Evolutionary conservation across 1,140 invertebrate genomes (phyloP).

Genomic region (Brachionus rotundiformis): DNA sequence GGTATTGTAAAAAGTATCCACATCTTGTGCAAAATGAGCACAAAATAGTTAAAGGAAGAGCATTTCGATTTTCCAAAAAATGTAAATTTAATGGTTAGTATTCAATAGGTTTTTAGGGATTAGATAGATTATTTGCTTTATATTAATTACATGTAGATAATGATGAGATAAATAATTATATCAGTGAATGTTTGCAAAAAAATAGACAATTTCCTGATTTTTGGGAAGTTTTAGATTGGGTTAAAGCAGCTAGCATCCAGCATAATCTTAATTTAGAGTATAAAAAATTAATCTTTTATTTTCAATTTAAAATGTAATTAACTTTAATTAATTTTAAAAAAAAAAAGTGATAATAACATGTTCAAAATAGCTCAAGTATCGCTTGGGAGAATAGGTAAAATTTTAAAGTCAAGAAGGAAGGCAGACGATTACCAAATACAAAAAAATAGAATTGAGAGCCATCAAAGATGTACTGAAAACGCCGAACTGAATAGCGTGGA

Average conservation of each 20-base stretch:
- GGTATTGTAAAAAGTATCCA: not conserved
- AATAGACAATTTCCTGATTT: not conserved
- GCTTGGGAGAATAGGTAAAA: conserved; percentile 3
- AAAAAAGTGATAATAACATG: not conserved
- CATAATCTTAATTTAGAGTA: conserved; percentile 17
- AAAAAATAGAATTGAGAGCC: not conserved
- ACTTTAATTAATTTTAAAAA: not conserved
- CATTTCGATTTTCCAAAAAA: conserved; percentile 12
- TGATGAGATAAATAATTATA: not conserved
- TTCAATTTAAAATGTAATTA: not conserved
- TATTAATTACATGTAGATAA: not conserved
- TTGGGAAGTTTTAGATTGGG: conserved; percentile 9
- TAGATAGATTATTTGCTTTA: no score
- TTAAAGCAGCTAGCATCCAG: not conserved
- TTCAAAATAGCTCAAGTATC: not conserved
- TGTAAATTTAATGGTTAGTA: conserved; percentile 10
- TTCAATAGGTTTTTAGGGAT: no score
- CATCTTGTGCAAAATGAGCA: not conserved
- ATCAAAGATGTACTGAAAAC: not conserved
- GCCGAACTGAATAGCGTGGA: not conserved
- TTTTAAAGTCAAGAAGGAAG: conserved; percentile 4
- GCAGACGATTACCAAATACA: not conserved
- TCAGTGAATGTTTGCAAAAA: not conserved
- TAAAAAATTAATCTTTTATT: not conserved
- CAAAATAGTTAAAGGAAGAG: not conserved